A percentile compares a stretch with the other conserved stretches of the same genome.
Evolutionary conservation across 2,888 invertebrate species (phyloP).

Genomic region (Drosophila falleni): DNA sequence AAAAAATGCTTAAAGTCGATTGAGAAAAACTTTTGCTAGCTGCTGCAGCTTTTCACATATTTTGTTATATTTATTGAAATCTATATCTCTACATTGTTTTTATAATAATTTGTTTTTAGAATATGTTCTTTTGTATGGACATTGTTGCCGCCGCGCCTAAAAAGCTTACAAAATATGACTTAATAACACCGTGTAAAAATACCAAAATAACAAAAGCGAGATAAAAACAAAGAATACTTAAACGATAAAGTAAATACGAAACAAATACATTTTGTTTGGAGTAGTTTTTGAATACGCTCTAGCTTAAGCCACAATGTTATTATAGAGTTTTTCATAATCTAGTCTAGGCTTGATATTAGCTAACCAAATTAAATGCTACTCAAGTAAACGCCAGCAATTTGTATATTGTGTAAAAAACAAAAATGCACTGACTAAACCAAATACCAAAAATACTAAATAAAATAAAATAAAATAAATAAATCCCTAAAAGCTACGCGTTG

Average conservation of each 20-base stretch:
- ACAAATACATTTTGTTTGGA: conserved; percentile 14
- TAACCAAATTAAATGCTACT: conserved; percentile 55
- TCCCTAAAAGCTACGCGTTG: conserved; percentile 36
- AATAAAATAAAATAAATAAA: conserved; percentile 6
- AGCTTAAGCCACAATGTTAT: conserved; percentile 60
- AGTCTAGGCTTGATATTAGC: conserved; percentile 62
- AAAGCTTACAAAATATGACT: conserved; percentile 55
- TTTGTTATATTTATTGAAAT: conserved; percentile 13
- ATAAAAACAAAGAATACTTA: conserved; percentile 16
- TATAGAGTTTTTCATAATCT: conserved; percentile 54
- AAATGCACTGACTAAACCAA: conserved; percentile 56
- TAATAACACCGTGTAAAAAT: conserved; percentile 51
- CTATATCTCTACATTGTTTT: conserved; percentile 13
- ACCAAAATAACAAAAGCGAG: conserved; percentile 23
- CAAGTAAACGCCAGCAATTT: conserved; percentile 47
- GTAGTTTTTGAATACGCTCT: conserved; percentile 43
- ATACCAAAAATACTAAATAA: conserved; percentile 1
- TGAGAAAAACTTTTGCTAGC: conserved; percentile 55
- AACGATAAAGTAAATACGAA: conserved; percentile 22
- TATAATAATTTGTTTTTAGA: conserved; percentile 23
- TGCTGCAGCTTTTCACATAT: conserved; percentile 54
- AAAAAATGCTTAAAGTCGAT: conserved; percentile 32
- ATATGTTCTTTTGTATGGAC: conserved; percentile 53
- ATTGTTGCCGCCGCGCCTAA: conserved; percentile 83
- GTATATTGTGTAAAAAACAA: conserved; percentile 56